Evolutionary conservation across 2,797 vertebrate genomes (phyloP), one percentile per base, ranked within the genome.

Genomic region (Thripadectes ignobilis): DNA sequence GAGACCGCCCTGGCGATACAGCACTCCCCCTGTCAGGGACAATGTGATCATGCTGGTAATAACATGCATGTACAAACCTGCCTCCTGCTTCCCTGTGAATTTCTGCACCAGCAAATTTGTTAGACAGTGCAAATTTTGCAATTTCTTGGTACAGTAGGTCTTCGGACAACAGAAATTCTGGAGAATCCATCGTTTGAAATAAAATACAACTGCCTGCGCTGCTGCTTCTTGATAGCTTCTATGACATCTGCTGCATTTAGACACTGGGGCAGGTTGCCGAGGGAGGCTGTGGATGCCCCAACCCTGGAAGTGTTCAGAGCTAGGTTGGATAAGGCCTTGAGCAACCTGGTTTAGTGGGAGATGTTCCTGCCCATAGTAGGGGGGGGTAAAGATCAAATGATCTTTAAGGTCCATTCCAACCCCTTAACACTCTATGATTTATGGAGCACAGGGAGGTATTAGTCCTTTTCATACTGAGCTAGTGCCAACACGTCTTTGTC

Each of bases 301-400:
- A 4, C 26, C 6, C 36, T 30, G 32, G 9, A 10, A 30, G 13
- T 38, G 36, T 49, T 43, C 27, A 57, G 76, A 69, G 49, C 32
- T 43, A 63, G 23, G 43, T 0, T 62, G 41, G 32, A 4, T 29
- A 62, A 69, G 23, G 9, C 63, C 36, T n/a, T 57, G 48, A 76
- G 49, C 36, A 49, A 38, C 13, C 27, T 69, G 19, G 10, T 49
- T 43, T 12, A 43, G 36, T 49, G 62, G 41, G 26, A 74, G 0
- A 0, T 41, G 19, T 48, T 30, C 41, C 32, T 32, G 19, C 32
- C 36, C 0, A 2, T 75, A 48, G 19, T 32, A 41, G 21, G 55
- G 1, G 1, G 11, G 10, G 6, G 13, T 21, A 55, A n/a, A 69
- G 23, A 57, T 38, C 38, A 21, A 57, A 18, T 76, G 23, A 57